These are phyloP conservation scores for Drosophila persimilis DNA, from an alignment of 1,140 invertebrate species.

Conservation along the genomic window DNA sequence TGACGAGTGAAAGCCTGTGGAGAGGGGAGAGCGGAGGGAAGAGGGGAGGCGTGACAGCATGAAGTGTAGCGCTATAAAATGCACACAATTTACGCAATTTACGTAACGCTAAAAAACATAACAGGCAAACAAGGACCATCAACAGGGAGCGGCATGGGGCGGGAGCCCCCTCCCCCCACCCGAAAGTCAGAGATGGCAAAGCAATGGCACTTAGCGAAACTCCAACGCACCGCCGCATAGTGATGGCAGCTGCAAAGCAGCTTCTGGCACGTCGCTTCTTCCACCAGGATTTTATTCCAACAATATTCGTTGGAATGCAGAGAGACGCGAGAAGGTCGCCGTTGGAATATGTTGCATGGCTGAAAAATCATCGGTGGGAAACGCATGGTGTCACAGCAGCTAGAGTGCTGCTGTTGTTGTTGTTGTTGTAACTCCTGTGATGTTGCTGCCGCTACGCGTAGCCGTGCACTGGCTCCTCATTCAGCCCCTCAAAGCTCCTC, in stretches of 20 bases:
- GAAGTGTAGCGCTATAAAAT: constrained; percentile 67
- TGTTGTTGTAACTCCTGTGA: constrained; percentile 6
- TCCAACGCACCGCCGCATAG: constrained; percentile 1
- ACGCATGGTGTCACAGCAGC: too few relatives aligned
- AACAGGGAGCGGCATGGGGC: background rate
- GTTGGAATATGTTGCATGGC: too few relatives aligned
- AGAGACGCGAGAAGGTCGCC: too few relatives aligned
- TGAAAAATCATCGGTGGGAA: too few relatives aligned
- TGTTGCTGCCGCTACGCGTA: background rate
- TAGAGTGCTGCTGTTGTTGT: constrained; percentile 39
- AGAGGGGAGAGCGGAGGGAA: background rate
- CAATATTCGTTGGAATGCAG: too few relatives aligned
- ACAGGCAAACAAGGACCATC: constrained; percentile 62
- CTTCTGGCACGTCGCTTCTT: too few relatives aligned
- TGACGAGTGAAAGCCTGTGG: too few relatives aligned
- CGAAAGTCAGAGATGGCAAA: constrained; percentile 10
- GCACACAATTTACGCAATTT: constrained; percentile 71
- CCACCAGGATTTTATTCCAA: too few relatives aligned
- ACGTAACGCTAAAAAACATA: constrained; percentile 69
- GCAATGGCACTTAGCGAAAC: constrained; percentile 51
- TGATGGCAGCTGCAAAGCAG: constrained; percentile 21
- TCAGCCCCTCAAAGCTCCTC: too few relatives aligned
- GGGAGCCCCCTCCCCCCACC: background rate
- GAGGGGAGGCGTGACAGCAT: constrained; percentile 43
- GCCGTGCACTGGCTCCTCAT: background rate